Evolutionary conservation across 2,888 invertebrate species (phyloP).

Genomic region (Aleiodes leptofemur): DNA sequence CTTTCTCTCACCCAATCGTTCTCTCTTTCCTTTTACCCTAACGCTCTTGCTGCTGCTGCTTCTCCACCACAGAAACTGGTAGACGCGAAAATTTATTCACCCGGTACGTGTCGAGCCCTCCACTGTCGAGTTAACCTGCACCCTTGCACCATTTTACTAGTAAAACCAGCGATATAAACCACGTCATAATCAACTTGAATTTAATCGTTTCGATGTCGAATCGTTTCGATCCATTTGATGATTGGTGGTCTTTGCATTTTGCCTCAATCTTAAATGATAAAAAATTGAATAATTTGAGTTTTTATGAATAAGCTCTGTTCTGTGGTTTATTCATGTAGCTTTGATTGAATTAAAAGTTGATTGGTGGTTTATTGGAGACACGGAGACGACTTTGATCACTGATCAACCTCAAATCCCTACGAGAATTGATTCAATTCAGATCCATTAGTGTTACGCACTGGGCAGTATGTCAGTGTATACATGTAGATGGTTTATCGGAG

Average conservation of each 20-base stretch:
- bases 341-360: conserved; percentile 19
- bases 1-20: conserved; percentile 33
- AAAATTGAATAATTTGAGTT: too few species aligned
- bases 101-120: conserved; percentile 44
- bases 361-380: conserved; percentile 19
- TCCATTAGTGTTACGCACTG: conserved; percentile 46
- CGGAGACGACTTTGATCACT: conserved; percentile 36
- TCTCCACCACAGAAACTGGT: conserved; percentile 35
- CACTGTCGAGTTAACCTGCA: conserved; percentile 4
- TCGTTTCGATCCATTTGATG: not conserved
- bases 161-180: conserved; percentile 7
- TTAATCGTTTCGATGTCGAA: not conserved
- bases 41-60: conserved; percentile 1
- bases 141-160: conserved; percentile 7
- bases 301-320: too few species aligned
- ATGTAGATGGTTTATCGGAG: conserved; percentile 49
- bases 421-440: conserved; percentile 45
- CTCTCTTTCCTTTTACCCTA: conserved; percentile 16
- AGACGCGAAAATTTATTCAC: conserved; percentile 51
- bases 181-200: conserved; percentile 28
- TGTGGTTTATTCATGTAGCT: not conserved
- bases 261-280: too few species aligned
- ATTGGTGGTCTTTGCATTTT: not conserved
- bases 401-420: conserved; percentile 37
- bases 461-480: conserved; percentile 42